Evolutionary conservation across 2,113 vertebrate genomes (phyloP).

Genomic region (Amblyopsis rosae): DNA sequence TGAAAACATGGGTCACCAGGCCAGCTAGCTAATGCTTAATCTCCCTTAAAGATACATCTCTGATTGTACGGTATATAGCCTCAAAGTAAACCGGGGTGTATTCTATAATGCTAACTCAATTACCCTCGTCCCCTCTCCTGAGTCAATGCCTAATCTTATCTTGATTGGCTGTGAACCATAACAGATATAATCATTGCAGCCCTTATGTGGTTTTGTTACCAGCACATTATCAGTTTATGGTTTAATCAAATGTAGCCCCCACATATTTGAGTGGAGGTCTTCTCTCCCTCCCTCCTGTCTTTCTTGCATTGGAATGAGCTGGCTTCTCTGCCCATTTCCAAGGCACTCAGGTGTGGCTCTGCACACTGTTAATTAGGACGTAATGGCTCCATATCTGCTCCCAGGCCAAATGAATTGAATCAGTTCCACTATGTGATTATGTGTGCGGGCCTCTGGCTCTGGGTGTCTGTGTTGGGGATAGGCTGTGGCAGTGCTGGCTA

Average conservation of each 20-base stretch:
- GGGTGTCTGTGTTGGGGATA: slow-evolving; percentile 8
- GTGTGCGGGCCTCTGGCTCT: slow-evolving; percentile 29
- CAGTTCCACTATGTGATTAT: slow-evolving; percentile 67
- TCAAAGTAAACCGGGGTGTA: slow-evolving; percentile 37
- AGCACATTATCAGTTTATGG: slow-evolving; percentile 74
- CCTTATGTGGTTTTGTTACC: slow-evolving; percentile 65
- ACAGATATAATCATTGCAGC: slow-evolving; percentile 67
- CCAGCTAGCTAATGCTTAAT: background rate
- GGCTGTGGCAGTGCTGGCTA: background rate
- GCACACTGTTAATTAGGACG: slow-evolving; percentile 65
- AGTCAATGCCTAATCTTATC: slow-evolving; percentile 67
- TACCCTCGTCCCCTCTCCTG: slow-evolving; percentile 35
- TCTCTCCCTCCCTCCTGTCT: background rate
- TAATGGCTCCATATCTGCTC: slow-evolving; percentile 68
- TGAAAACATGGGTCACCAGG: background rate
- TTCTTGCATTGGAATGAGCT: slow-evolving; percentile 35
- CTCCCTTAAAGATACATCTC: slow-evolving; percentile 24
- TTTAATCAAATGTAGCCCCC: slow-evolving; percentile 72
- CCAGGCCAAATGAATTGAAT: slow-evolving; percentile 67
- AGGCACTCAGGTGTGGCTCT: slow-evolving; percentile 68
- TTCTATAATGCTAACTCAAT: slow-evolving; percentile 56
- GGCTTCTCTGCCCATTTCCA: slow-evolving; percentile 55
- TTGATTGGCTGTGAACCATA: slow-evolving; percentile 65
- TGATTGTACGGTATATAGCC: slow-evolving; percentile 25
- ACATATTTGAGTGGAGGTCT: slow-evolving; percentile 39